Evolutionary conservation across 1,140 invertebrate species (phyloP).

Genomic region (Sarcophaga peregrina): DNA sequence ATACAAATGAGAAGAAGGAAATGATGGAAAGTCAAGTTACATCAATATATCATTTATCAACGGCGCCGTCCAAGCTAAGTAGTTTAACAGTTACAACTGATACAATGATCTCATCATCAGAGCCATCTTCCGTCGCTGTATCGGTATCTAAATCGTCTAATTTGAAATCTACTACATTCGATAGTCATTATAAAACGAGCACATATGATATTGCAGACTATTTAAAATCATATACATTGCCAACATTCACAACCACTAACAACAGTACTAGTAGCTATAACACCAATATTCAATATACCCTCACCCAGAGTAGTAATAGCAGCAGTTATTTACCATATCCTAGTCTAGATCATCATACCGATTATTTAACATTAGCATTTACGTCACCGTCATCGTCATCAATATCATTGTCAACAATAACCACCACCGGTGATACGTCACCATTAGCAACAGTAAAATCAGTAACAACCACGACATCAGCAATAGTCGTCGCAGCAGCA

Average conservation of each 20-base stretch:
- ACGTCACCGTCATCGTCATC: background rate
- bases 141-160: background rate
- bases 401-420: background rate
- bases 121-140: no score
- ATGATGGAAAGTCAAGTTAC: background rate
- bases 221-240: background rate
- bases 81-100: background rate
- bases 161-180: background rate
- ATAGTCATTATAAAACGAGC: background rate
- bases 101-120: background rate
- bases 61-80: background rate
- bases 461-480: no score
- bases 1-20: background rate
- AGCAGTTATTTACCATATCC: constrained; percentile 4
- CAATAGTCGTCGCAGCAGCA: no score
- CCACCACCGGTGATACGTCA: background rate
- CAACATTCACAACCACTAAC: background rate
- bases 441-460: no score
- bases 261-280: background rate
- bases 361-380: background rate
- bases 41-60: background rate
- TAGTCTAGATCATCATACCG: background rate
- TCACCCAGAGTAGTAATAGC: background rate
- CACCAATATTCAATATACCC: background rate
- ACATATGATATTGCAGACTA: background rate